Evolutionary conservation across 2,113 vertebrate species (phyloP).

Genomic region (Tenebrosternarchus preto): DNA sequence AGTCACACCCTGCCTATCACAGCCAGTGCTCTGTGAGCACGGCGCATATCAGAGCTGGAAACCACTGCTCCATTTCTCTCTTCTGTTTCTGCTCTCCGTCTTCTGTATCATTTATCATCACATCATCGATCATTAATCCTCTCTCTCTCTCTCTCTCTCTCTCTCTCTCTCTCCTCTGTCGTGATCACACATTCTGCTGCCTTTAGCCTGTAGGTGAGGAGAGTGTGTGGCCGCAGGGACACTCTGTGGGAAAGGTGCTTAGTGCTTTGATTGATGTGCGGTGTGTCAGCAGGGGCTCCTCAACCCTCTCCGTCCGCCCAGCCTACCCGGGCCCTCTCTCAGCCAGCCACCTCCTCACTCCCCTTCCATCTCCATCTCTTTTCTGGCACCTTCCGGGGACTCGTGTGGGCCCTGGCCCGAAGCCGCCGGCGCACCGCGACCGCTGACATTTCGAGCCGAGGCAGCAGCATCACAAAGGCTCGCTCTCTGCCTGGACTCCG

Average conservation of each 20-base stretch:
- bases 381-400: too few species aligned
- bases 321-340: background rate
- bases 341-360: background rate
- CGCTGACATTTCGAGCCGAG: background rate
- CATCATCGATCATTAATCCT: background rate
- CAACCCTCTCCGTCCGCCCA: background rate
- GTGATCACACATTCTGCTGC: background rate
- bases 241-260: constrained; percentile 33
- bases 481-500: background rate
- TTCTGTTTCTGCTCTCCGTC: background rate
- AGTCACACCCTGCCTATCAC: background rate
- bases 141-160: background rate
- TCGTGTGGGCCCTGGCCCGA: too few species aligned
- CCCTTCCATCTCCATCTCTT: background rate
- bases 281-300: background rate
- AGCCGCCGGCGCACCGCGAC: background rate
- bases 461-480: background rate
- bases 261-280: constrained; percentile 21
- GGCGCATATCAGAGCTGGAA: background rate
- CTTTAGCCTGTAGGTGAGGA: background rate
- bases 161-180: background rate
- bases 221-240: constrained; percentile 19
- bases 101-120: constrained; percentile 15
- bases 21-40: background rate
- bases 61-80: background rate